phyloP scores from a whole-genome alignment of 2,113 vertebrate species.

The Uria lomvia region DNA sequence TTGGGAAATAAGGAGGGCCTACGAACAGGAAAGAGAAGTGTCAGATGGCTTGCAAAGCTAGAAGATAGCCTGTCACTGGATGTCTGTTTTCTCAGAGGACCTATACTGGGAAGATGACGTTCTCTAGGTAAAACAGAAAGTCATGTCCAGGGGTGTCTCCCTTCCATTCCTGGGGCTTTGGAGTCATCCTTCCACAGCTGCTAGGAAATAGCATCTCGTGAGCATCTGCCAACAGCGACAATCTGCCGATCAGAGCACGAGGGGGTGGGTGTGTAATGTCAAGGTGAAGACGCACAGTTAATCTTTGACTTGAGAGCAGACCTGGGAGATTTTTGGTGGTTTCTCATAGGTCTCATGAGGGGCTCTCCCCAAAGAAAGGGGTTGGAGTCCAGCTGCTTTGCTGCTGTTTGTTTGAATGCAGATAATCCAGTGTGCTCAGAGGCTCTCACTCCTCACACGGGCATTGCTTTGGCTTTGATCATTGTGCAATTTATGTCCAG shows the following conservation, averaged over 20 bases:
- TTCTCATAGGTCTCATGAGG: neutral
- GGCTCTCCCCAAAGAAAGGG: neutral
- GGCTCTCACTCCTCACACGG: neutral
- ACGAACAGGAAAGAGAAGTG: neutral
- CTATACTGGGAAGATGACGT: neutral
- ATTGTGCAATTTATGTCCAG: neutral
- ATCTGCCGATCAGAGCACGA: fast-evolving
- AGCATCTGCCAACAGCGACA: neutral
- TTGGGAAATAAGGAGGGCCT: neutral
- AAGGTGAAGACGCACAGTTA: neutral
- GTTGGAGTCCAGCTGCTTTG: neutral
- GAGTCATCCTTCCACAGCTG: neutral
- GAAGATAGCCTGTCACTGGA: neutral
- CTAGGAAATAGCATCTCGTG: neutral
- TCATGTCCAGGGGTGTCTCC: too few species aligned
- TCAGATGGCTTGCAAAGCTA: neutral
- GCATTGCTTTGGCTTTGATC: neutral
- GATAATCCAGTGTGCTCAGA: neutral
- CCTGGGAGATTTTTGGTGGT: neutral
- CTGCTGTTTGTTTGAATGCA: neutral
- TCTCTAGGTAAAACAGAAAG: neutral
- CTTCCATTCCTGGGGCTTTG: neutral
- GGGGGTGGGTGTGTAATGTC: neutral
- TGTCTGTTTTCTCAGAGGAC: neutral
- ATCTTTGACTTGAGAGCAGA: neutral